Percentiles rank a stretch among this genome's conserved stretches.
phyloP scores from a whole-genome alignment of 35 echinoderm and acorn worm genomes.

The Amphiura filiformis region DNA sequence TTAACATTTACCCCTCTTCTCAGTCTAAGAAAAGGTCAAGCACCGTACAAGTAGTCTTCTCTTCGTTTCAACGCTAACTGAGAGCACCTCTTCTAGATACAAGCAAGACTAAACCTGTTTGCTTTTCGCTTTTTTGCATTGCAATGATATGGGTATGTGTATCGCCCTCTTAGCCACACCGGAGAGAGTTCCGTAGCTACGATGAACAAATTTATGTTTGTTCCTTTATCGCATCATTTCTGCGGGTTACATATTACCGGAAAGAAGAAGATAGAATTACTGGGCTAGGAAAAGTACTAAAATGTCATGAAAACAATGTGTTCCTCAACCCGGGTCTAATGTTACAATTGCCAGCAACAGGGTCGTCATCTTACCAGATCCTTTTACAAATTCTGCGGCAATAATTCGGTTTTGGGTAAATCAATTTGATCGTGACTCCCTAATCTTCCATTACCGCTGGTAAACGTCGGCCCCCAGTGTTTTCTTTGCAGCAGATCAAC shows the following conservation, averaged over 20 bases:
- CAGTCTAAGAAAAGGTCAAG: no score
- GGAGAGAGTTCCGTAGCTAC: neutral
- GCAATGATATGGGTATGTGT: neutral
- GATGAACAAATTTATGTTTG: neutral
- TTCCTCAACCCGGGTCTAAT: neutral
- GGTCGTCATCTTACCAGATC: neutral
- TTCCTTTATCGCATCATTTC: neutral
- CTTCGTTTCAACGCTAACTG: no score
- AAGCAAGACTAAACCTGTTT: no score
- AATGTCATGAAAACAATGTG: conserved; percentile 8
- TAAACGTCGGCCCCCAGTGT: neutral
- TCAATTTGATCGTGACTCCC: neutral
- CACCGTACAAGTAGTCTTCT: no score
- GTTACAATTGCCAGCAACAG: neutral
- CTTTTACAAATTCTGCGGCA: neutral
- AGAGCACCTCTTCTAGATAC: no score
- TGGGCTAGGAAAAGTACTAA: neutral
- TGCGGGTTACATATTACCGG: neutral
- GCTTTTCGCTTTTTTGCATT: neutral
- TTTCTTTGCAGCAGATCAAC: neutral
- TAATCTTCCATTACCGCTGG: neutral
- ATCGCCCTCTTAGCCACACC: neutral
- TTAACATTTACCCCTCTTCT: no score
- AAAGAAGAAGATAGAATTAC: conserved; percentile 2
- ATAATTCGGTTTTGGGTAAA: neutral